Evolutionary conservation across 2,888 invertebrate genomes (phyloP), one percentile per base, ranked within the genome.

Genomic region (Cactoblastis cactorum): DNA sequence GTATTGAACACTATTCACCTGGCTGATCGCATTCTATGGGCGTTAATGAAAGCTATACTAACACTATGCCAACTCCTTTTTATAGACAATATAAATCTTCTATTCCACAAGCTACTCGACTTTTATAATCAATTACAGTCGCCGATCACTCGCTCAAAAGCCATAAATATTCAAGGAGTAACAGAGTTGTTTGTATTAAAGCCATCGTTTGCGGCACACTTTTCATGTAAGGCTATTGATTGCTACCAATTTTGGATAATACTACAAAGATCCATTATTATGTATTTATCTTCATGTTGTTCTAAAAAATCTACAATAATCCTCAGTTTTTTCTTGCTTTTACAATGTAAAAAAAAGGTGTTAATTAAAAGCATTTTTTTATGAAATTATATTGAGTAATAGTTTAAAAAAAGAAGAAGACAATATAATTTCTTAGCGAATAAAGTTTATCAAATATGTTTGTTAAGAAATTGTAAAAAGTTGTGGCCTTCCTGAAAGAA

Each of bases 111-210:
- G 72, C 75, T 71, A 62, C 65, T 71, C 63, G 83, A 84, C 83
- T 82, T 85, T 85, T 82, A 84, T 76, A 82, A 82, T 82, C 83
- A 81, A 84, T 85, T 83, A 82, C 77, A 62, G 71, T 74, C 74
- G 61, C 68, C 74, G 71, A 83, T 80, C 77, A 80, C 71, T 78
- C 77, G 72, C 64, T 64, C 59, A 65, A 65, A 67, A 58, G 62
- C 74, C 71, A 75, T 83, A 81, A 83, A 81, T 80, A 80, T 79
- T 75, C 76, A 70, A 74, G 67, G 67, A 74, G 69, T 72, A 70
- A 71, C 69, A 62, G 69, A 71, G 65, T 67, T 75, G 72, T 78
- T 75, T 76, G 74, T 67, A 64, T 68, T 63, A 61, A n/a, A 71
- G 69, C 71, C 74, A 70, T 73, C 76, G 68, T 74, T 67, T 71